Base-by-base conservation (phyloP, 2,888 invertebrate genomes). In the Dyspetes luteomarginatus region DNA sequence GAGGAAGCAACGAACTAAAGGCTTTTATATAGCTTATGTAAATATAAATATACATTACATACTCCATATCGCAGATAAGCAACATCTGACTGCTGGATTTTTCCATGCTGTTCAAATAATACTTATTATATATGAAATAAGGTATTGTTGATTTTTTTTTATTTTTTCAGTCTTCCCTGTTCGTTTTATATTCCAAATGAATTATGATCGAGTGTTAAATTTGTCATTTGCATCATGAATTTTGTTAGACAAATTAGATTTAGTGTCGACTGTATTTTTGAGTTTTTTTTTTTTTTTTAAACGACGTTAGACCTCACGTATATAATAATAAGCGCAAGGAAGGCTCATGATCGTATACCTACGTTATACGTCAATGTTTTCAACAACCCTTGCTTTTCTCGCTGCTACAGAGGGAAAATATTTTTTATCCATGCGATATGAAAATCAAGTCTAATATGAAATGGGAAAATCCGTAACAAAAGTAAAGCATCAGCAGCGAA, bases 1-100 rank as follows among this genome's bases (percentile, higher is more conserved):
- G 24, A 7, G 52, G 4, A 24, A 24, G 24, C 22, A 36, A 36
- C 36, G 36, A 52, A 3, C 52, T 22, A 19, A 24, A 52, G 9
- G 24, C 52, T 52, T 52, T 52, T 52, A 7, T 48, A 48, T 48
- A 36, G n/a, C n/a, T n/a, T n/a, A n/a, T n/a, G n/a, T n/a, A n/a
- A n/a, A n/a, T n/a, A n/a, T n/a, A n/a, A n/a, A n/a, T n/a, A n/a
- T n/a, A n/a, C n/a, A n/a, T n/a, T n/a, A n/a, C n/a, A n/a, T n/a
- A n/a, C n/a, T n/a, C n/a, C n/a, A n/a, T n/a, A n/a, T n/a, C n/a
- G n/a, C n/a, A n/a, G n/a, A n/a, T n/a, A n/a, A n/a, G n/a, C n/a
- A n/a, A n/a, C 36, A 36, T 36, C 36, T 7, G 36, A 36, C 36
- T 4, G 36, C 12, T 36, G 36, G 9, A 12, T 36, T 36, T 12